phyloP scores from a whole-genome alignment of 2,113 vertebrate genomes.

The Python bivittatus region DNA sequence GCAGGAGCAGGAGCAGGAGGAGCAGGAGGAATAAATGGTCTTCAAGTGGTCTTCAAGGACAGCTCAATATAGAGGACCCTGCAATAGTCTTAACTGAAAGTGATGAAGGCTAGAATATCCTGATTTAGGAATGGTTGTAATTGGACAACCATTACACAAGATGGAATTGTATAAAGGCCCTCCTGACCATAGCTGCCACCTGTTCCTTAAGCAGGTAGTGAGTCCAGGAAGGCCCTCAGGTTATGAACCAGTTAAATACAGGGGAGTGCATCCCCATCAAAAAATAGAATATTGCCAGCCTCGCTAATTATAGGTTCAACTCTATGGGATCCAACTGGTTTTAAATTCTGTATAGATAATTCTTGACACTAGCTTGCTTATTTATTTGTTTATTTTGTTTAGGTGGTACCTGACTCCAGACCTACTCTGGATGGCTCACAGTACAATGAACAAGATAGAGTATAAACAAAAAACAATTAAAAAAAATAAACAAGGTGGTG shows the following conservation, averaged over 20 bases:
- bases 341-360: background rate
- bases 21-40: no score
- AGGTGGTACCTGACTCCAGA: background rate
- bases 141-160: no score
- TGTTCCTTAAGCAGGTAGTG: background rate
- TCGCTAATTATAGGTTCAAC: background rate
- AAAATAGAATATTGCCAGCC: background rate
- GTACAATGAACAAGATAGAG: background rate
- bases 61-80: no score
- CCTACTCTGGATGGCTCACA: background rate
- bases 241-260: background rate
- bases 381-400: background rate
- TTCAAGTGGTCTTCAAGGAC: no score
- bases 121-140: no score
- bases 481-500: background rate
- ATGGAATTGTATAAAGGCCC: no score
- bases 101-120: no score
- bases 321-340: background rate
- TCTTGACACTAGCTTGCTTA: background rate
- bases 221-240: background rate
- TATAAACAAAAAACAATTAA: background rate
- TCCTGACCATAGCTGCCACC: no score
- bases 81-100: no score
- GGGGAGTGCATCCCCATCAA: background rate
- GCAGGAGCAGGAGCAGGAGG: no score